Percentiles rank a stretch among this genome's conserved stretches.
Conservation (phyloP, 2,888 invertebrate species). For the Scotopteryx bipunctaria region DNA sequence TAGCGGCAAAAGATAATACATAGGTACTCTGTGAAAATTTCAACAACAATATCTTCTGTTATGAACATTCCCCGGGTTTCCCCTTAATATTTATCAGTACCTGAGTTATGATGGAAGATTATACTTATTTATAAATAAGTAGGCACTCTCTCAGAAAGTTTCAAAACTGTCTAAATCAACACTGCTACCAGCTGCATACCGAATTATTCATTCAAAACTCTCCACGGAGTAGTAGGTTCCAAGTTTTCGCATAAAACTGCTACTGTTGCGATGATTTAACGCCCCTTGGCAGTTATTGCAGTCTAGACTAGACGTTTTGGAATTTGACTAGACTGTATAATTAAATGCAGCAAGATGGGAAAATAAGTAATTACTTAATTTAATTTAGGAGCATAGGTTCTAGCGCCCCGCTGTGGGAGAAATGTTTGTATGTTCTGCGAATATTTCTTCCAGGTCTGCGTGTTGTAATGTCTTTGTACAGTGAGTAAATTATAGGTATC, state of each 20-base stretch:
- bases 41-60: no score
- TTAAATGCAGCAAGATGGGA: conserved; percentile 3
- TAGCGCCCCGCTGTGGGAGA: no score
- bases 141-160: neutral
- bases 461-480: no score
- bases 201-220: conserved; percentile 36
- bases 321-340: conserved; percentile 9
- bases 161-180: neutral
- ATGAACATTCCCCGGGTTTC: no score
- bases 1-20: no score
- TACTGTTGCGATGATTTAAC: conserved; percentile 34
- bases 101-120: no score
- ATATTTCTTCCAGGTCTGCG: no score
- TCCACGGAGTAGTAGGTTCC: conserved; percentile 22
- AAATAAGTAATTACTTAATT: neutral
- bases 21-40: no score
- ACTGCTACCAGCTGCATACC: conserved; percentile 4
- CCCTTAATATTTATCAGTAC: no score
- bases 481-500: no score
- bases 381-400: no score
- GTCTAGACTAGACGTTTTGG: conserved; percentile 18
- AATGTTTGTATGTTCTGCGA: no score
- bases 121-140: neutral
- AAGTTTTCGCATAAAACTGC: conserved; percentile 40
- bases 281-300: conserved; percentile 1